These are phyloP conservation scores for Corella eumyota DNA, from an alignment of 23 tunicate species.

Conservation along the genomic window DNA sequence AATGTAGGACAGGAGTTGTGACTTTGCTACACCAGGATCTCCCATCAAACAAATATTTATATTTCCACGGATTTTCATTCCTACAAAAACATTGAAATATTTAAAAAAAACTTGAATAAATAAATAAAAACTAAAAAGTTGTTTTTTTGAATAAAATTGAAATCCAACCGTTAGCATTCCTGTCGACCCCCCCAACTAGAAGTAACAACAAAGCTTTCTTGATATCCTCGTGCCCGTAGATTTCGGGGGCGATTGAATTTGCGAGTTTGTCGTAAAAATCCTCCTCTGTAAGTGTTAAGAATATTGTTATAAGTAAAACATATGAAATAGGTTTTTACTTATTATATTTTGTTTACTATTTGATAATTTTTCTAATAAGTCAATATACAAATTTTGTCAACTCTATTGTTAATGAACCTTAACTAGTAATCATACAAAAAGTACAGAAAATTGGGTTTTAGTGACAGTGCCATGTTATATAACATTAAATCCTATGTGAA, in stretches of 20 bases:
- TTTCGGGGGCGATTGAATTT: slow-evolving; percentile 94
- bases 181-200: slow-evolving; percentile 94
- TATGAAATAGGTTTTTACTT: no score
- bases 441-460: no score
- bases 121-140: background rate
- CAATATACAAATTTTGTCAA: no score
- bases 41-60: slow-evolving; percentile 99
- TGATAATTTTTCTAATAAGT: no score
- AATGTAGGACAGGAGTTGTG: slow-evolving; percentile 93
- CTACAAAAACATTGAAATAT: slow-evolving; percentile 8
- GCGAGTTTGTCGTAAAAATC: slow-evolving; percentile 93
- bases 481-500: no score
- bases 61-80: slow-evolving; percentile 98
- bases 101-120: background rate
- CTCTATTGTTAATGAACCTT: no score
- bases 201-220: slow-evolving; percentile 89
- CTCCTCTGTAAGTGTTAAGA: slow-evolving; percentile 66
- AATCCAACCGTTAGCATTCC: slow-evolving; percentile 73
- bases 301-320: background rate
- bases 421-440: no score
- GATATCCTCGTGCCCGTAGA: slow-evolving; percentile 94
- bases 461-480: no score
- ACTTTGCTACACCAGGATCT: slow-evolving; percentile 99
- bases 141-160: background rate
- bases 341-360: no score